Evolutionary conservation across 2,797 vertebrate genomes (phyloP).

Genomic region (Acanthurus leucopareius): DNA sequence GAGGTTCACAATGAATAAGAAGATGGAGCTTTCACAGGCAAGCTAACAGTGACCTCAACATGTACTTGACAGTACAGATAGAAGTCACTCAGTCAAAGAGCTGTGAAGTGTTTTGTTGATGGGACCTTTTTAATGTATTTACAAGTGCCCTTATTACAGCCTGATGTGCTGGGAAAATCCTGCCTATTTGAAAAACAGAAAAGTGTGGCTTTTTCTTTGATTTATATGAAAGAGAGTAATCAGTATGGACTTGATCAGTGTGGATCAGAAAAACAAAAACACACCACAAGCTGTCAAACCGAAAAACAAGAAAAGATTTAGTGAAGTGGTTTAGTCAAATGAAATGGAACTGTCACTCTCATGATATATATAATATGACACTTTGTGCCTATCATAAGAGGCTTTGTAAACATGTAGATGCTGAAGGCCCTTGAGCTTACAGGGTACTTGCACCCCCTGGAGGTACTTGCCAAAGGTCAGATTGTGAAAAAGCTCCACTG

Average conservation of each 20-base stretch:
- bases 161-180: not conserved
- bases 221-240: not conserved
- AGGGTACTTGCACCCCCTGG: not conserved
- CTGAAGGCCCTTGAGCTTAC: not conserved
- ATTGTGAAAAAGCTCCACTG: not conserved
- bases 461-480: too few species aligned
- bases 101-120: slow-evolving; percentile 6
- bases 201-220: slow-evolving; percentile 17
- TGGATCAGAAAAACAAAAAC: too few species aligned
- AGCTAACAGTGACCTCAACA: slow-evolving; percentile 10
- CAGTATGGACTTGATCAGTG: not conserved
- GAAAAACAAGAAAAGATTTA: not conserved
- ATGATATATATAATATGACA: not conserved
- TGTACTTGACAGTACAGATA: slow-evolving; percentile 1
- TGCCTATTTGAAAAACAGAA: not conserved
- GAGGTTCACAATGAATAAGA: not conserved
- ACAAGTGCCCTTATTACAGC: not conserved
- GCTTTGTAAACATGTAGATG: not conserved
- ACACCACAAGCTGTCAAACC: not conserved
- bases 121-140: slow-evolving; percentile 17
- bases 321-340: not conserved
- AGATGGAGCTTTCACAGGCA: slow-evolving; percentile 24
- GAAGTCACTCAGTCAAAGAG: not conserved
- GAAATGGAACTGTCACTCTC: accelerated
- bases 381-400: not conserved